Evolutionary conservation across 92 coral and sea anemone species (phyloP).

Genomic region (Pocillopora grandis): DNA sequence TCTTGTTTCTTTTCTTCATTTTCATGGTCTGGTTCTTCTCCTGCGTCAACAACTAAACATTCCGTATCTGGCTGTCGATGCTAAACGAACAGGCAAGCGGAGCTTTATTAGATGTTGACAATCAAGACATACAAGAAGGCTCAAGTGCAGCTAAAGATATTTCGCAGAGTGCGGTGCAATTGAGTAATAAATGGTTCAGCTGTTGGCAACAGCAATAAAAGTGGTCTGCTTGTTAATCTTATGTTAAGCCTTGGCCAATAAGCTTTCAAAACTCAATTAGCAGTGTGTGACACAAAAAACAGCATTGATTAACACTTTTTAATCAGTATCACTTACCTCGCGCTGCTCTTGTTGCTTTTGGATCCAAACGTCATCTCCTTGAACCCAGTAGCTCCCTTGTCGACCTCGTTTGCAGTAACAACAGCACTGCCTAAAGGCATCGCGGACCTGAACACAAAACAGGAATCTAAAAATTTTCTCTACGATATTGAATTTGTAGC

Average conservation of each 20-base stretch:
- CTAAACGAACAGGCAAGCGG: neutral
- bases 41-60: slow-evolving; percentile 40
- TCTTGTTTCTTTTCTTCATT: slow-evolving; percentile 15
- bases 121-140: too few species aligned
- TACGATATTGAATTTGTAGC: too few species aligned
- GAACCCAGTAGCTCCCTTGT: slow-evolving; percentile 68
- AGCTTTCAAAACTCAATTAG: too few species aligned
- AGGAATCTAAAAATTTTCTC: neutral
- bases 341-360: neutral
- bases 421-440: slow-evolving; percentile 73
- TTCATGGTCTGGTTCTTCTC: slow-evolving; percentile 30
- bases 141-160: too few species aligned
- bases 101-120: neutral
- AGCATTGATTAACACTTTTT: neutral
- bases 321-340: slow-evolving; percentile 12
- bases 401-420: slow-evolving; percentile 74
- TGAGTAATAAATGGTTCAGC: too few species aligned
- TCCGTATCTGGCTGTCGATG: slow-evolving; percentile 19
- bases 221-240: too few species aligned
- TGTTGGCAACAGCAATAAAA: too few species aligned
- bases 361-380: slow-evolving; percentile 3
- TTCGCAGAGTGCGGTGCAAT: too few species aligned
- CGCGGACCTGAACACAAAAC: slow-evolving; percentile 64
- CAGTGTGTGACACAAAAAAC: too few species aligned
- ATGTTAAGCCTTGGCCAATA: too few species aligned